Evolutionary conservation across 2,888 invertebrate species (phyloP).

Genomic region (Phasia obesa): DNA sequence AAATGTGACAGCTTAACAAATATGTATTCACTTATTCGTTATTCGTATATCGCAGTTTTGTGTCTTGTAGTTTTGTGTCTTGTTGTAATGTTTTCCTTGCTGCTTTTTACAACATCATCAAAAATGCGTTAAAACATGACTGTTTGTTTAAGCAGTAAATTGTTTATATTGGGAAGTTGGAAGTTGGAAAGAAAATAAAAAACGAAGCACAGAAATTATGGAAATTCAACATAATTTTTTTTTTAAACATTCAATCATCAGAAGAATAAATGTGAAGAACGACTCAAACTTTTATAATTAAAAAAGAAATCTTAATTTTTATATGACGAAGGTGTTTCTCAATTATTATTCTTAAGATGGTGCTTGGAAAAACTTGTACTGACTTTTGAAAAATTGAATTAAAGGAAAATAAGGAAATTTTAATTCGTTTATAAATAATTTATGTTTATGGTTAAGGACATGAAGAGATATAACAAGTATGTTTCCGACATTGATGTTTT

Average conservation of each 20-base stretch:
- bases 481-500: too few species aligned
- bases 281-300: too few species aligned
- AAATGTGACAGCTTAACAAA: constrained; percentile 56
- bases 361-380: too few species aligned
- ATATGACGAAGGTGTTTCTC: too few species aligned
- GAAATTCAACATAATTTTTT: constrained; percentile 20
- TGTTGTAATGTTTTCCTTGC: constrained; percentile 1
- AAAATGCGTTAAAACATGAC: constrained; percentile 50
- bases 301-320: too few species aligned
- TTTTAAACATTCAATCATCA: neutral
- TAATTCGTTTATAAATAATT: too few species aligned
- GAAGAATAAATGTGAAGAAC: neutral
- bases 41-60: constrained; percentile 26
- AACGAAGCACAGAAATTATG: neutral
- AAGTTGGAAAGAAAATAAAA: neutral
- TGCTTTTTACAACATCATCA: constrained; percentile 40
- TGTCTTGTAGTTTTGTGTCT: constrained; percentile 16
- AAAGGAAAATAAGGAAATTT: too few species aligned
- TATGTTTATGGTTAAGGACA: too few species aligned
- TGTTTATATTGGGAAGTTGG: constrained; percentile 42
- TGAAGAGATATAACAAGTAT: too few species aligned
- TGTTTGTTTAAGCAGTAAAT: constrained; percentile 40
- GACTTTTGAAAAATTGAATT: too few species aligned
- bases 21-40: constrained; percentile 45
- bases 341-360: too few species aligned